Conservation (phyloP, 2,797 vertebrate species). For the Sebastes reedi region DNA sequence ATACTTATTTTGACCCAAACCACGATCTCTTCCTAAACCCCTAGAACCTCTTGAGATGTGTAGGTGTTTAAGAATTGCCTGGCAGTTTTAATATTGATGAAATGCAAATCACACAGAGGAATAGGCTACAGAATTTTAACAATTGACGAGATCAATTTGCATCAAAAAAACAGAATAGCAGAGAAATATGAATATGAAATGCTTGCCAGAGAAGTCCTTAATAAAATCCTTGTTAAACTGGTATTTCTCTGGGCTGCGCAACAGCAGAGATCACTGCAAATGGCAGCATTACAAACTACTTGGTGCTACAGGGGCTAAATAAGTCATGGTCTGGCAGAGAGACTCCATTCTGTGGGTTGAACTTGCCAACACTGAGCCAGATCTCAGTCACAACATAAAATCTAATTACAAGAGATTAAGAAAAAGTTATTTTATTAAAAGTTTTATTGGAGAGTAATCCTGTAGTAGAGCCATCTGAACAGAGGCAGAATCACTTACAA, state of each 20-base stretch:
- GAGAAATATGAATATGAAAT: neutral
- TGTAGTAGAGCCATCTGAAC: neutral
- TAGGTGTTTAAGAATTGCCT: neutral
- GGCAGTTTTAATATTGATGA: neutral
- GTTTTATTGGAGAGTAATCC: neutral
- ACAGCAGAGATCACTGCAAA: neutral
- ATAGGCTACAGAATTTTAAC: neutral
- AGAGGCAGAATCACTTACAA: neutral
- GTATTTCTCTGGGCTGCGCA: neutral
- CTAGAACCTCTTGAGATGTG: neutral
- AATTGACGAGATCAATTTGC: neutral
- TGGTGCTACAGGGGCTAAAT: neutral
- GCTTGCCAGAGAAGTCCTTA: neutral
- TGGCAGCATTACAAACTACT: constrained; percentile 1
- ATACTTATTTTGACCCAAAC: neutral
- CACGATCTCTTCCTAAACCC: neutral
- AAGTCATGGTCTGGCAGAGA: neutral
- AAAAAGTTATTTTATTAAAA: neutral
- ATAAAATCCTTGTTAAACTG: neutral
- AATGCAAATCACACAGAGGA: neutral
- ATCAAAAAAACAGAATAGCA: neutral
- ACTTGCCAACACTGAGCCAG: neutral
- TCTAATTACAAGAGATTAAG: neutral
- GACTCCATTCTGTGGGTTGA: neutral
- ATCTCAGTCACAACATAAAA: neutral